These are phyloP conservation scores for Calidris pygmaea DNA, from an alignment of 2,113 vertebrate genomes.

Conservation along the genomic window DNA sequence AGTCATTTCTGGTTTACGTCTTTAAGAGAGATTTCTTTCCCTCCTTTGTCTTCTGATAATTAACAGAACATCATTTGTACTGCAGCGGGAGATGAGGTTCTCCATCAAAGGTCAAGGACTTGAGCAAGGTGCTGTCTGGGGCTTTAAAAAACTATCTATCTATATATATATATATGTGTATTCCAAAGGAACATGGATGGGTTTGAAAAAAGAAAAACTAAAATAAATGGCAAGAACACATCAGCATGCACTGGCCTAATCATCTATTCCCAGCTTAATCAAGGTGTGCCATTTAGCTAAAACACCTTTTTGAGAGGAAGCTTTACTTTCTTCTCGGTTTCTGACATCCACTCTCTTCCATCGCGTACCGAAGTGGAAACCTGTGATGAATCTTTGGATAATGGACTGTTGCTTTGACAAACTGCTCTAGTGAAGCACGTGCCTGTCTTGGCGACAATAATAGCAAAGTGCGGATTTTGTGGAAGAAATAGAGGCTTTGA, in stretches of 20 bases:
- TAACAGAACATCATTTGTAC: neutral
- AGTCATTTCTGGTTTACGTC: neutral
- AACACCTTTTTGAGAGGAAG: neutral
- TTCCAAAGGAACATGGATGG: neutral
- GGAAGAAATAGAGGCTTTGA: slow-evolving; percentile 55
- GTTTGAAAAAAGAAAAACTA: neutral
- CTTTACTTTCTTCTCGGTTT: neutral
- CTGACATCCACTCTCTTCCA: neutral
- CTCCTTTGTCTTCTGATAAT: neutral
- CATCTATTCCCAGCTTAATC: neutral
- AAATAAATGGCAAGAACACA: neutral
- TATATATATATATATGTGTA: neutral
- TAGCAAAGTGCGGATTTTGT: neutral
- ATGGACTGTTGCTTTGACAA: slow-evolving; percentile 49
- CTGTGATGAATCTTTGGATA: slow-evolving; percentile 45
- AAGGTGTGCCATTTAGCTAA: neutral
- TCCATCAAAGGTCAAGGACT: neutral
- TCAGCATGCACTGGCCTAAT: neutral
- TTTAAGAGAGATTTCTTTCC: neutral
- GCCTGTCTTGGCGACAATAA: slow-evolving; percentile 23
- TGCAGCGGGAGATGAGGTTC: neutral
- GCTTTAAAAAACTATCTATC: neutral
- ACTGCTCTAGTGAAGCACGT: slow-evolving; percentile 33
- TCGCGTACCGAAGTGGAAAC: neutral
- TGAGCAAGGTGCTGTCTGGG: neutral